Evolutionary conservation across 2,797 vertebrate genomes (phyloP).

Genomic region (Aldrovandia affinis): DNA sequence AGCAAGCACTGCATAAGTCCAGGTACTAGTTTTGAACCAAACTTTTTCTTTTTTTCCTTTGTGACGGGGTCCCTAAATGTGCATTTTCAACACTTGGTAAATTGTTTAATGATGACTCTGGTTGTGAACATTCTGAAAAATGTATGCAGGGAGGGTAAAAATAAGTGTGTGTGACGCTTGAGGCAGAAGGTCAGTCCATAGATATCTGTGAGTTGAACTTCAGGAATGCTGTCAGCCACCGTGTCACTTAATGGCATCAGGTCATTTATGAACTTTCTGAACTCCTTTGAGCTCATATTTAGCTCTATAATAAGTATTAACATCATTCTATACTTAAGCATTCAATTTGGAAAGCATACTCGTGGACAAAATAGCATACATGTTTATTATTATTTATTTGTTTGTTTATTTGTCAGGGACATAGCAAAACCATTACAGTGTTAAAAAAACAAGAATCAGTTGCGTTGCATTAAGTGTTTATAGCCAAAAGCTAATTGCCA

Average conservation of each 20-base stretch:
- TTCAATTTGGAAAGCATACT: too few species aligned
- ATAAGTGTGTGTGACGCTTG: neutral
- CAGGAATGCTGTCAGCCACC: neutral
- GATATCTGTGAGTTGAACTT: neutral
- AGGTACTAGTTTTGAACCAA: neutral
- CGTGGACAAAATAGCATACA: too few species aligned
- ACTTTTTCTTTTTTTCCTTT: too few species aligned
- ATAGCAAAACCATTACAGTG: too few species aligned
- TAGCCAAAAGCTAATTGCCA: too few species aligned
- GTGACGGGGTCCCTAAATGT: too few species aligned
- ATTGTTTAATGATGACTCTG: neutral
- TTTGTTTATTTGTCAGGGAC: too few species aligned
- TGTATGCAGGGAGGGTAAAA: neutral
- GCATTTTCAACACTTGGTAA: too few species aligned
- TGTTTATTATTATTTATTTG: too few species aligned
- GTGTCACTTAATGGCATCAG: neutral
- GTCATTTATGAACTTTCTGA: neutral
- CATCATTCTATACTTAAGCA: neutral
- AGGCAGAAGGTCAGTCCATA: neutral
- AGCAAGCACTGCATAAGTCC: too few species aligned
- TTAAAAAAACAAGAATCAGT: too few species aligned
- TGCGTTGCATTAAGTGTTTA: too few species aligned
- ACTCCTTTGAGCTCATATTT: neutral
- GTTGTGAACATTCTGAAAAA: neutral
- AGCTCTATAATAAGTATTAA: neutral